phyloP scores from a whole-genome alignment of 2,888 invertebrate species.

The Cheilosia soror region DNA sequence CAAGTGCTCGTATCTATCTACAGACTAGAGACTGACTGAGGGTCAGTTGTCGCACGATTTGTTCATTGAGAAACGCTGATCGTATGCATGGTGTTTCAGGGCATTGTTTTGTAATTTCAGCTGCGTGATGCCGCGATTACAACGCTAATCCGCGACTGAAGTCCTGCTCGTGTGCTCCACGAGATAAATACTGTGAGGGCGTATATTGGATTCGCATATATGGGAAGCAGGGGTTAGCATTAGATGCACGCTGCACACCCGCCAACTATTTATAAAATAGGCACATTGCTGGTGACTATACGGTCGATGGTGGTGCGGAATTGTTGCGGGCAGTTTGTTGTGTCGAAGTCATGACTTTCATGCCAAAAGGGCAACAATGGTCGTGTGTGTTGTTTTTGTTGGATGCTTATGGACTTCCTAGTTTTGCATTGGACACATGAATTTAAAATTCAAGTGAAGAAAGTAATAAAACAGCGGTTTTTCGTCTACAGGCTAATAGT shows the following conservation, averaged over 20 bases:
- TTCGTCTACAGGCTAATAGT: slow-evolving; percentile 21
- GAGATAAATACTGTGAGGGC: slow-evolving; percentile 66
- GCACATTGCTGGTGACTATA: slow-evolving; percentile 16
- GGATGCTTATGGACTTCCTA: slow-evolving; percentile 36
- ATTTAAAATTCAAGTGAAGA: slow-evolving; percentile 24
- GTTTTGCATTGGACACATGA: slow-evolving; percentile 42
- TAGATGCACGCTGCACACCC: not conserved
- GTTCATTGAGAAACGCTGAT: slow-evolving; percentile 39
- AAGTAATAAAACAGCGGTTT: slow-evolving; percentile 11
- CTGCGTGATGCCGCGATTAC: slow-evolving; percentile 70
- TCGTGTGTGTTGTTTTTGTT: slow-evolving; percentile 32
- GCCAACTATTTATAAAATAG: not conserved
- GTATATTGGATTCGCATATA: slow-evolving; percentile 55
- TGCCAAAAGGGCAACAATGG: slow-evolving; percentile 51
- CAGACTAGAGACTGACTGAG: slow-evolving; percentile 35
- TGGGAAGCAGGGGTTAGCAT: slow-evolving; percentile 4
- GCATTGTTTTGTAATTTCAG: slow-evolving; percentile 66
- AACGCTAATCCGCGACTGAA: slow-evolving; percentile 65
- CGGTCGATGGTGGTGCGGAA: slow-evolving; percentile 32
- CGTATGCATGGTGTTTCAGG: slow-evolving; percentile 39
- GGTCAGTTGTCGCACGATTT: slow-evolving; percentile 72
- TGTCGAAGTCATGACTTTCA: slow-evolving; percentile 63
- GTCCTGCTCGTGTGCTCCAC: slow-evolving; percentile 62
- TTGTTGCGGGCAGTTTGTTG: slow-evolving; percentile 40
- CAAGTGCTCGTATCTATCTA: slow-evolving; percentile 26